These are phyloP conservation scores for Lysandra bellargus DNA, from an alignment of 2,888 invertebrate genomes.

Conservation along the genomic window DNA sequence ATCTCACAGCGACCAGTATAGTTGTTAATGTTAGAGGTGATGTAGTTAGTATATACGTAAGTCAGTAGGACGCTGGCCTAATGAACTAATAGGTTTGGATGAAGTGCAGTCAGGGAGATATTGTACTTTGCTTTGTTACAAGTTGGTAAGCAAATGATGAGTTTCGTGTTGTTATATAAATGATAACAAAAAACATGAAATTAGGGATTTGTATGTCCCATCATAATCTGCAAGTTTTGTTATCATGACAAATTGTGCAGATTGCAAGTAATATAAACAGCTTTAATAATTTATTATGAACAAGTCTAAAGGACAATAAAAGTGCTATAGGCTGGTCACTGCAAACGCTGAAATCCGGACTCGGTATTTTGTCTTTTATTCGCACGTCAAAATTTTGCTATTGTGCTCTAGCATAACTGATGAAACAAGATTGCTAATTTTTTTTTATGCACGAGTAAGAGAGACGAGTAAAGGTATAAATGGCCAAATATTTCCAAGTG, in stretches of 20 bases:
- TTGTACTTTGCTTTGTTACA: too few species aligned
- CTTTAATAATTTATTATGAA: too few species aligned
- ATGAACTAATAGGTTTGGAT: neutral
- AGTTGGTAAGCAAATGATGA: neutral
- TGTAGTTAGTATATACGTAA: constrained; percentile 30
- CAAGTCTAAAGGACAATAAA: too few species aligned
- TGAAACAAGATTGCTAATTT: neutral
- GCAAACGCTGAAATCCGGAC: too few species aligned
- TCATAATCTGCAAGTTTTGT: too few species aligned
- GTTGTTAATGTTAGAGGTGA: constrained; percentile 42
- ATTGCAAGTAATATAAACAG: too few species aligned
- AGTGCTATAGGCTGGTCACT: too few species aligned
- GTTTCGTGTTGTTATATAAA: neutral
- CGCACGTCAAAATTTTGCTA: too few species aligned
- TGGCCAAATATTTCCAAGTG: neutral
- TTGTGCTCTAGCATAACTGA: neutral
- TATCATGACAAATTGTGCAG: too few species aligned
- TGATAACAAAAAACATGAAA: too few species aligned
- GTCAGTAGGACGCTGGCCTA: constrained; percentile 23
- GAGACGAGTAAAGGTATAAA: neutral
- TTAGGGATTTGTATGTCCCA: too few species aligned
- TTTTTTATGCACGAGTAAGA: neutral
- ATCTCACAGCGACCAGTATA: constrained; percentile 79
- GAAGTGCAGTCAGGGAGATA: neutral
- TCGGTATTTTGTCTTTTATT: too few species aligned